phyloP scores from a whole-genome alignment of 2,888 invertebrate genomes.

The Bimastos eiseni region DNA sequence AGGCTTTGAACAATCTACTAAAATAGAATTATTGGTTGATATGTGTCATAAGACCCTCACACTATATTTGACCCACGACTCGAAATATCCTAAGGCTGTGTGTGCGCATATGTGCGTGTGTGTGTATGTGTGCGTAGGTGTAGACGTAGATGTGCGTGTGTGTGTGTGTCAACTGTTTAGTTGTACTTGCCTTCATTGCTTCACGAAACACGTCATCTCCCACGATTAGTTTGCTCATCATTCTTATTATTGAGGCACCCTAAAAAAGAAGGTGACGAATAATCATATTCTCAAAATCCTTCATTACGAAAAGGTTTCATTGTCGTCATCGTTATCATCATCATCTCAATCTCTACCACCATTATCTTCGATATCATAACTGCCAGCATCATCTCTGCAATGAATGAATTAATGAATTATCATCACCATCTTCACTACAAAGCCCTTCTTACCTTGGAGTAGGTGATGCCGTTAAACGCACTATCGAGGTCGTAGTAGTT shows the following conservation, averaged over 20 bases:
- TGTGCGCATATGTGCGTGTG: not conserved
- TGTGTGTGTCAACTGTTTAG: not conserved
- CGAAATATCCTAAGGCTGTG: no score
- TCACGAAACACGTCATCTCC: not conserved
- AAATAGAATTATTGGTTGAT: no score
- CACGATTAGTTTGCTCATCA: not conserved
- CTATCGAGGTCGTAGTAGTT: not conserved
- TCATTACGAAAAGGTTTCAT: constrained; percentile 23
- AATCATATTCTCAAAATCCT: not conserved
- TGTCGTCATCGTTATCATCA: constrained; percentile 17
- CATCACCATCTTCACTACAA: constrained; percentile 24
- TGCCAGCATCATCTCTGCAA: constrained; percentile 23
- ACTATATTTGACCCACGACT: no score
- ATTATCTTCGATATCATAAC: constrained; percentile 22
- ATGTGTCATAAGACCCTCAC: no score
- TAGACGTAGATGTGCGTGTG: not conserved
- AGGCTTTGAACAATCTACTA: no score
- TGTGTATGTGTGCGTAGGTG: not conserved
- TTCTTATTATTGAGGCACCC: constrained; percentile 8
- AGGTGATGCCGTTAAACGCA: not conserved
- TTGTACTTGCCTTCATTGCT: not conserved
- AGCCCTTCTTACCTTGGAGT: not conserved
- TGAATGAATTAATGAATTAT: no score
- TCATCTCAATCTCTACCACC: constrained; percentile 29
- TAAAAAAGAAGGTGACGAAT: not conserved